Evolutionary conservation across 2,888 invertebrate species (phyloP).

Genomic region (Oscheius sp.): DNA sequence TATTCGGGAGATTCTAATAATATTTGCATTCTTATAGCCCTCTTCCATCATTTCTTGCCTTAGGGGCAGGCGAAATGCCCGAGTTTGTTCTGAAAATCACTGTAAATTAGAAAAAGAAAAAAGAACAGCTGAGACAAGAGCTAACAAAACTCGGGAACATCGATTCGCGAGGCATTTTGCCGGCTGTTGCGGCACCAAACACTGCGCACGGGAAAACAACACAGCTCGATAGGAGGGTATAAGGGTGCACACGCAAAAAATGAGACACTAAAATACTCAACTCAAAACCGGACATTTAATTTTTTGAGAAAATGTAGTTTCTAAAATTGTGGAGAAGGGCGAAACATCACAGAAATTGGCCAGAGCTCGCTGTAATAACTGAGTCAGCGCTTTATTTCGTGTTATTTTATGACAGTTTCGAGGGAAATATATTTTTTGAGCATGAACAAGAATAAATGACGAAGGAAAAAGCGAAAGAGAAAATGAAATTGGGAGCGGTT

Average conservation of each 20-base stretch:
- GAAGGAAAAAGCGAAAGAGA: not conserved
- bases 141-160: constrained; percentile 6
- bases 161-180: constrained; percentile 19
- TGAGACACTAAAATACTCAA: no score
- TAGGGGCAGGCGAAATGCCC: constrained; percentile 16
- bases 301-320: no score
- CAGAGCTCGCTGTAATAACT: no score
- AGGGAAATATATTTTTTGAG: not conserved
- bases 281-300: no score
- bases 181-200: constrained; percentile 24
- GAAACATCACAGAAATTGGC: no score
- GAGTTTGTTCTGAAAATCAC: constrained; percentile 10
- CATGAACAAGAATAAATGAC: not conserved
- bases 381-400: no score
- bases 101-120: not conserved
- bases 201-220: constrained; percentile 9
- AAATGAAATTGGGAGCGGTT: not conserved
- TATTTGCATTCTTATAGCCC: constrained; percentile 51
- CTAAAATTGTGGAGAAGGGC: no score
- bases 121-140: not conserved
- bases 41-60: not conserved
- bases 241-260: not conserved
- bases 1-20: constrained; percentile 64
- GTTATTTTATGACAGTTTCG: no score
- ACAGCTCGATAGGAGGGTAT: constrained; percentile 1